Evolutionary conservation across 2,888 invertebrate genomes (phyloP).

Genomic region (Spilarctia lutea): DNA sequence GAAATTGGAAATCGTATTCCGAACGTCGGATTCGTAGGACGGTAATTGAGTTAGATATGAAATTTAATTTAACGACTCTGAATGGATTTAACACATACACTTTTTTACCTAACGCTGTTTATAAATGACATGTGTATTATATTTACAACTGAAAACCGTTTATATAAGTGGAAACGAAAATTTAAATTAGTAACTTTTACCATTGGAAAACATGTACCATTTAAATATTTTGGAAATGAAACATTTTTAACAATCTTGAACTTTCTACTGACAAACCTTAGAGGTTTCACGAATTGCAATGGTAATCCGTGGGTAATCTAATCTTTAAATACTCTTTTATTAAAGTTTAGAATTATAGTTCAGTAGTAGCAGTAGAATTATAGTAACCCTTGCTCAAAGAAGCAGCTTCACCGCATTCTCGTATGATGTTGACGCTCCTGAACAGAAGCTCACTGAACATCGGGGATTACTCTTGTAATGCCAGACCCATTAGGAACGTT

Average conservation of each 20-base stretch:
- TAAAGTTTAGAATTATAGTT: neutral
- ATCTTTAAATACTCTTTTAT: neutral
- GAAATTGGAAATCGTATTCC: slow-evolving; percentile 40
- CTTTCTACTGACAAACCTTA: neutral
- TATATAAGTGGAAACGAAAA: neutral
- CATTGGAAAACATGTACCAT: neutral
- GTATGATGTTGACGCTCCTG: neutral
- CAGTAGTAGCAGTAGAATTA: too few species aligned
- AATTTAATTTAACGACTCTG: slow-evolving; percentile 34
- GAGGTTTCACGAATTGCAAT: neutral
- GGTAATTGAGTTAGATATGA: slow-evolving; percentile 32
- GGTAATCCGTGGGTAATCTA: neutral
- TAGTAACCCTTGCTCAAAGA: neutral
- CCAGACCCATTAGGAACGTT: neutral
- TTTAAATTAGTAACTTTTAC: neutral
- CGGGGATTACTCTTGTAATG: neutral
- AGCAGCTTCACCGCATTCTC: neutral
- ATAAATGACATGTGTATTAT: neutral
- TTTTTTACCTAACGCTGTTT: neutral
- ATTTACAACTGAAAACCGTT: neutral
- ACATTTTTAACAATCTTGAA: slow-evolving; percentile 3
- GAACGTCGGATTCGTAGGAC: slow-evolving; percentile 29
- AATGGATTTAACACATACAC: slow-evolving; percentile 11
- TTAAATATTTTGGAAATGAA: neutral
- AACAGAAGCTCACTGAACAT: neutral